phyloP scores from a whole-genome alignment of 2,888 invertebrate species.

The Ophioninae sp. region DNA sequence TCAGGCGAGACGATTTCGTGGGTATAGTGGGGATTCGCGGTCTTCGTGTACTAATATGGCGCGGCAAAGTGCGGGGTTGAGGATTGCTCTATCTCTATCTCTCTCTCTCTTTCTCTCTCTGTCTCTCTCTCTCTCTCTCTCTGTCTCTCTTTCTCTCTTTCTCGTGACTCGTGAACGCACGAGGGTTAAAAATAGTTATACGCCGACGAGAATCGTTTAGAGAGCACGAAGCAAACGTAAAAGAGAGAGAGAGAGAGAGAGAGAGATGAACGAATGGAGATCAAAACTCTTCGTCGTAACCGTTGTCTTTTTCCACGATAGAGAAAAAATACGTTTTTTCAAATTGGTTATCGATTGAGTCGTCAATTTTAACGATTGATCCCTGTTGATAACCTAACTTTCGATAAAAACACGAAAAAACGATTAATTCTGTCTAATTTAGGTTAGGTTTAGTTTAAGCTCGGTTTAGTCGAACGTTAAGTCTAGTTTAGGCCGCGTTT shows the following conservation, averaged over 20 bases:
- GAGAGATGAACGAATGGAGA: conserved; percentile 44
- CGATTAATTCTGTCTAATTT: too few species aligned
- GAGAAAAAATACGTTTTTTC: too few species aligned
- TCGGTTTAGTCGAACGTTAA: too few species aligned
- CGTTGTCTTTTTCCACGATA: too few species aligned
- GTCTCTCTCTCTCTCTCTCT: conserved; percentile 21
- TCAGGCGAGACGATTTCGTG: conserved; percentile 75
- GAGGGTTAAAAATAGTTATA: conserved; percentile 79
- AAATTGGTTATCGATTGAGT: too few species aligned
- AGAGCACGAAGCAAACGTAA: conserved; percentile 44
- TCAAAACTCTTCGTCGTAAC: conserved; percentile 25
- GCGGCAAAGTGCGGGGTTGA: conserved; percentile 77
- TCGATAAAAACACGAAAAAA: too few species aligned
- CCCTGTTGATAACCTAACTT: too few species aligned
- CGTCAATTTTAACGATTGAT: too few species aligned
- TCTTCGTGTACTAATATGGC: conserved; percentile 81
- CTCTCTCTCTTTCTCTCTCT: conserved; percentile 40
- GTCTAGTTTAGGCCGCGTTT: too few species aligned
- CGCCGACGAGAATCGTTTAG: conserved; percentile 71
- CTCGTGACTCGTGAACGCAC: conserved; percentile 73
- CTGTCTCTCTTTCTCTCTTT: too few species aligned
- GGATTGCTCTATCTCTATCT: conserved; percentile 72
- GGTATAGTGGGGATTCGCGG: conserved; percentile 78
- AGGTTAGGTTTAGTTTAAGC: too few species aligned
- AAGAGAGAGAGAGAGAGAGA: too few species aligned